These are phyloP conservation scores for Datnioides undecimradiatus DNA, from an alignment of 2,113 vertebrate species.

Conservation along the genomic window DNA sequence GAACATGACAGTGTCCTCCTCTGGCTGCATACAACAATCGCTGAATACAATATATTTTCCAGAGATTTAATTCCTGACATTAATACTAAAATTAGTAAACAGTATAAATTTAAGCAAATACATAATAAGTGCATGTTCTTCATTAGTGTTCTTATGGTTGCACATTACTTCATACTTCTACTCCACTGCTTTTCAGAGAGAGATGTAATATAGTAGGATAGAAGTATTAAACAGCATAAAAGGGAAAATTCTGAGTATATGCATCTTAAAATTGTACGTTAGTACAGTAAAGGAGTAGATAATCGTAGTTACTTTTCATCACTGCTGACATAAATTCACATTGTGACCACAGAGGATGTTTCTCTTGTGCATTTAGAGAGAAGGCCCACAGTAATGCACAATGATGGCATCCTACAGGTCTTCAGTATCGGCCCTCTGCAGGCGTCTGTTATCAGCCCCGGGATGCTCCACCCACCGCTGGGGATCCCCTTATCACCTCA, in stretches of 20 bases:
- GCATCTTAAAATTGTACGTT: neutral
- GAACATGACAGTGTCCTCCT: neutral
- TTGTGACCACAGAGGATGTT: slow-evolving; percentile 8
- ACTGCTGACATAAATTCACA: neutral
- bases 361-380: slow-evolving; percentile 24
- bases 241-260: neutral
- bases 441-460: slow-evolving; percentile 74
- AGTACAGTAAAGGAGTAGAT: neutral
- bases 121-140: neutral
- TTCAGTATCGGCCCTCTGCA: slow-evolving; percentile 81
- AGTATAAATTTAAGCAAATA: too few relatives aligned
- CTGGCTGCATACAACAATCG: neutral
- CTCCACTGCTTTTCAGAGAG: neutral
- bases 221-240: neutral
- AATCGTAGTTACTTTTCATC: neutral
- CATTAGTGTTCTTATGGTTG: neutral
- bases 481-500: slow-evolving; percentile 82
- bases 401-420: slow-evolving; percentile 56
- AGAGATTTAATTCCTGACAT: neutral
- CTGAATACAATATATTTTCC: neutral
- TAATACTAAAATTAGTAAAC: neutral
- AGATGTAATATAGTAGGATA: neutral
- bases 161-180: neutral
- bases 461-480: slow-evolving; percentile 79
- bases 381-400: slow-evolving; percentile 54